Evolutionary conservation across 2,888 invertebrate genomes (phyloP).

Genomic region (Crematogaster levior): DNA sequence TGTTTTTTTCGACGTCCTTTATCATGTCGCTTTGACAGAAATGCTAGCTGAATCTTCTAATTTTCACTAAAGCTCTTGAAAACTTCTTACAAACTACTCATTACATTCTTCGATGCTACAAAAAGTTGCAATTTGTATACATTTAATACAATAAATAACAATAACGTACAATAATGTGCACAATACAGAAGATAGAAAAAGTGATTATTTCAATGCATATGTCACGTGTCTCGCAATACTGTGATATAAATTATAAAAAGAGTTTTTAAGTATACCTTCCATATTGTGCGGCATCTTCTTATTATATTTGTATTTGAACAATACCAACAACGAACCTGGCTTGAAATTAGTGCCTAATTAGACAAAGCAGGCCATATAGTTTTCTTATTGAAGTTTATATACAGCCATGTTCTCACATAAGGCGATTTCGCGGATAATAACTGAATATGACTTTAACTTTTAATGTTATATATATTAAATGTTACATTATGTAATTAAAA

Average conservation of each 20-base stretch:
- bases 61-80: conserved; percentile 37
- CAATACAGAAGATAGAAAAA: conserved; percentile 32
- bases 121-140: conserved; percentile 30
- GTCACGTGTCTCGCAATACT: background rate
- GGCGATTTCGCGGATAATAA: conserved; percentile 51
- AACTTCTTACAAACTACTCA: conserved; percentile 41
- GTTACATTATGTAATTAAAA: conserved; percentile 46
- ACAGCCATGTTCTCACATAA: conserved; percentile 32
- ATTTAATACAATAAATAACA: conserved; percentile 32
- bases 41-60: conserved; percentile 48
- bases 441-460: conserved; percentile 46
- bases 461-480: conserved; percentile 30
- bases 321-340: conserved; percentile 46
- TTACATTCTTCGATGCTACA: conserved; percentile 51
- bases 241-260: conserved; percentile 50
- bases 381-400: conserved; percentile 60
- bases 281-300: conserved; percentile 68
- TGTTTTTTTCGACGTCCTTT: background rate
- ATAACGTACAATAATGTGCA: conserved; percentile 37
- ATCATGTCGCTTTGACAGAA: conserved; percentile 40
- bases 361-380: conserved; percentile 59
- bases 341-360: conserved; percentile 61
- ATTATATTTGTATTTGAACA: conserved; percentile 26
- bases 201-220: background rate
- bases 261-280: conserved; percentile 53